phyloP scores from a whole-genome alignment of 2,113 vertebrate species.

The Parus major region DNA sequence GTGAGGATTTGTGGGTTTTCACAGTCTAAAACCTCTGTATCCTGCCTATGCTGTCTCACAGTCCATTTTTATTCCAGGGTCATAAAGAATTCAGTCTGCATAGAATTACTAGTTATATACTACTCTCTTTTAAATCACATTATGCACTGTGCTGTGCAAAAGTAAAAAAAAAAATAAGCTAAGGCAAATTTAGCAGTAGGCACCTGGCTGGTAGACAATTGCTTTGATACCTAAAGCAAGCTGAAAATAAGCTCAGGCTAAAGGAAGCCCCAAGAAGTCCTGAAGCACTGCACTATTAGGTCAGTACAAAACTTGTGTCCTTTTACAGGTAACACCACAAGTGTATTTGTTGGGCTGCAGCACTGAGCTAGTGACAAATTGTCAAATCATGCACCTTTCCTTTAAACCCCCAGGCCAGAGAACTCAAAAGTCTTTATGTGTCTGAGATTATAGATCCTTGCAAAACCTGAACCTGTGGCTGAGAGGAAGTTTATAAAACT shows the following conservation, averaged over 20 bases:
- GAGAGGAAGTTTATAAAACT: background rate
- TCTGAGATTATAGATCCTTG: background rate
- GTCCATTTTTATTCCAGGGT: background rate
- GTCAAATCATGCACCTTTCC: background rate
- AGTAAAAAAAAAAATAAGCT: background rate
- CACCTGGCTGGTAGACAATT: background rate
- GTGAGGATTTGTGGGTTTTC: background rate
- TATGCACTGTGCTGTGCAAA: background rate
- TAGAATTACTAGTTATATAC: background rate
- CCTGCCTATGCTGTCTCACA: background rate
- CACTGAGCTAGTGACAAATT: background rate
- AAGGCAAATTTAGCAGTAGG: background rate
- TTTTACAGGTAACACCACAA: background rate
- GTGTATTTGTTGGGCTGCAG: background rate
- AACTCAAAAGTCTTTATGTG: background rate
- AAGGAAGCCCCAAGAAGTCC: background rate
- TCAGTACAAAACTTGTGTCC: background rate
- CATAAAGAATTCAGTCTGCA: background rate
- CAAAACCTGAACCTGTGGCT: background rate
- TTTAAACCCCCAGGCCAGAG: background rate
- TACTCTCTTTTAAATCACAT: background rate
- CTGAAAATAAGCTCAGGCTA: background rate
- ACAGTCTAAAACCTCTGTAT: background rate
- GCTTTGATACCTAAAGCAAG: background rate
- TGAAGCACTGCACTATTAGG: background rate